Evolutionary conservation across 2,888 invertebrate genomes (phyloP).

Genomic region (Diploptera punctata): DNA sequence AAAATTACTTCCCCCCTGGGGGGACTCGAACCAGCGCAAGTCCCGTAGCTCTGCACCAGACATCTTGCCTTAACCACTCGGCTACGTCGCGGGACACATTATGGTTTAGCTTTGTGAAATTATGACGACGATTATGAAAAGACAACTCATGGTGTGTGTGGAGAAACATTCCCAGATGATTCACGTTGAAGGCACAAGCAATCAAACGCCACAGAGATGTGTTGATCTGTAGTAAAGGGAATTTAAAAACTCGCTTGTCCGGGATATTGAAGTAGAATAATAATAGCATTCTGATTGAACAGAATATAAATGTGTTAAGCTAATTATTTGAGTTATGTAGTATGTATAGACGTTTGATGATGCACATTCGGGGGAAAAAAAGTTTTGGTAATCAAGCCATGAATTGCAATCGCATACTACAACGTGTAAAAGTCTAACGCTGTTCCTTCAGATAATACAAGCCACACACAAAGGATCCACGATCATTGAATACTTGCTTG

Average conservation of each 20-base stretch:
- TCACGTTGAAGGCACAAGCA: no score
- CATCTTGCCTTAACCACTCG: no score
- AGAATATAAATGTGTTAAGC: neutral
- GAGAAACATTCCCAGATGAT: no score
- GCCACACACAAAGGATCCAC: neutral
- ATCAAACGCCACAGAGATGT: no score
- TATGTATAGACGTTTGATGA: neutral
- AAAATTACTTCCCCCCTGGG: no score
- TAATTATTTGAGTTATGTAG: neutral
- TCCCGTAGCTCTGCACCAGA: no score
- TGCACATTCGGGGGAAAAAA: neutral
- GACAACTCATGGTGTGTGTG: no score
- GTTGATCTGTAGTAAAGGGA: neutral
- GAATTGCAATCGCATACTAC: neutral
- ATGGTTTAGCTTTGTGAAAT: no score
- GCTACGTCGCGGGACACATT: no score
- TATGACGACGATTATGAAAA: no score
- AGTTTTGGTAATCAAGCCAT: constrained; percentile 2
- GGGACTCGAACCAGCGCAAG: no score
- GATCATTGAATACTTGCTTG: neutral
- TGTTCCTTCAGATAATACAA: neutral
- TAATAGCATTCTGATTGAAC: neutral
- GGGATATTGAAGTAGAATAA: neutral
- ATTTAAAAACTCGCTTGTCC: neutral
- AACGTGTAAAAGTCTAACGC: neutral